These are phyloP conservation scores for Premnoplex brunnescens DNA, from an alignment of 2,797 vertebrate species.

Conservation along the genomic window DNA sequence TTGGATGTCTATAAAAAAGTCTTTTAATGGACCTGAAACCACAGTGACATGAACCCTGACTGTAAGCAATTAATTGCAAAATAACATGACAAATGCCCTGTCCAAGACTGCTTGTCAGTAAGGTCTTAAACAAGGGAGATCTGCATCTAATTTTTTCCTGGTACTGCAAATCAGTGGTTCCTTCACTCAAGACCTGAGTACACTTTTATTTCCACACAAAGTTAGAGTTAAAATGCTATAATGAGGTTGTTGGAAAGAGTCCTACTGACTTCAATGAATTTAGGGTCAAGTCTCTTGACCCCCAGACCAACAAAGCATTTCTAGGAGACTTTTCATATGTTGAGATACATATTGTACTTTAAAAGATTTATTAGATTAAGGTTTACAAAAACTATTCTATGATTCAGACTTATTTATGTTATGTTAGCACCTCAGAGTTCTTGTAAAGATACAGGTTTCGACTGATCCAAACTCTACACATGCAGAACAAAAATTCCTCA, in stretches of 20 bases:
- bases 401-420: background rate
- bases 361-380: background rate
- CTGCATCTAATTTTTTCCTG: background rate
- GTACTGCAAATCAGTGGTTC: background rate
- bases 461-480: background rate
- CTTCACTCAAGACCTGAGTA: background rate
- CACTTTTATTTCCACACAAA: background rate
- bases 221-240: background rate
- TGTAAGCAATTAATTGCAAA: background rate
- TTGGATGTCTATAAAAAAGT: background rate
- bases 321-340: background rate
- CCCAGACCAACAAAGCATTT: background rate
- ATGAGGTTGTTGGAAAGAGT: background rate
- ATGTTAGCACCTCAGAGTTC: background rate
- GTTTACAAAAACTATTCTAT: background rate
- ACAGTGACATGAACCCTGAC: background rate
- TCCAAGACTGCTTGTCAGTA: background rate
- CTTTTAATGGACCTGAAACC: background rate
- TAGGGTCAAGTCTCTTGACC: background rate
- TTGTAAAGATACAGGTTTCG: background rate
- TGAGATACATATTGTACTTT: background rate
- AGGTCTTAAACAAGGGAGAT: background rate
- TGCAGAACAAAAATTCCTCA: background rate
- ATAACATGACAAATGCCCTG: background rate
- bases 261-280: background rate